Conservation (phyloP, 2,888 invertebrate species). For the Oxystoma pomonae region DNA sequence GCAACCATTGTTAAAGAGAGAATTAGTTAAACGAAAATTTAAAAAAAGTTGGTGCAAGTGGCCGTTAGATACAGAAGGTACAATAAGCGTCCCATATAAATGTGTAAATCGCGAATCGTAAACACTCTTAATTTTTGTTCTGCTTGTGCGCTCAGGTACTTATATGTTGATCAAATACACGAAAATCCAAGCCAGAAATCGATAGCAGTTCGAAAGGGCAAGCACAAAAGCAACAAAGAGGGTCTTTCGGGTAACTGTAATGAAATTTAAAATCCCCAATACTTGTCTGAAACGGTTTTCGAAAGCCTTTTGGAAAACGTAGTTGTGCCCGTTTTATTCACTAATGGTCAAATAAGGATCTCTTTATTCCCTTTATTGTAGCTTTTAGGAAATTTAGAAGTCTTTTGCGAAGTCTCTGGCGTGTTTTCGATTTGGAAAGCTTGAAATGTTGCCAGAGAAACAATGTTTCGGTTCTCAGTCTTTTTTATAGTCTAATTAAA, state of each 20-base stretch:
- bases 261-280: neutral
- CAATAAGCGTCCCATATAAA: too few species aligned
- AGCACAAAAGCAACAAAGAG: neutral
- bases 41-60: too few species aligned
- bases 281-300: neutral
- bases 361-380: conserved; percentile 25
- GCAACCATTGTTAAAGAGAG: too few species aligned
- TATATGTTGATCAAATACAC: too few species aligned
- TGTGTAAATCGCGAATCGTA: too few species aligned
- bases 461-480: too few species aligned
- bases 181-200: neutral
- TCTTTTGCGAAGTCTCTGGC: neutral
- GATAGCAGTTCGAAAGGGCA: too few species aligned
- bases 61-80: too few species aligned
- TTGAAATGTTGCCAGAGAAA: neutral
- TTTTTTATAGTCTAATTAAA: too few species aligned
- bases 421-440: neutral
- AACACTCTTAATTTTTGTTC: too few species aligned
- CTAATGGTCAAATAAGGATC: conserved; percentile 28
- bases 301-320: neutral
- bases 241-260: neutral
- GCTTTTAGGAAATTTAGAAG: conserved; percentile 23
- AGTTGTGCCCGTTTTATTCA: conserved; percentile 11
- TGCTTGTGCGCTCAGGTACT: too few species aligned
- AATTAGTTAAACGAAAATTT: too few species aligned